These are phyloP conservation scores for Dendroctonus valens DNA, from an alignment of 1,140 invertebrate genomes.

Conservation along the genomic window DNA sequence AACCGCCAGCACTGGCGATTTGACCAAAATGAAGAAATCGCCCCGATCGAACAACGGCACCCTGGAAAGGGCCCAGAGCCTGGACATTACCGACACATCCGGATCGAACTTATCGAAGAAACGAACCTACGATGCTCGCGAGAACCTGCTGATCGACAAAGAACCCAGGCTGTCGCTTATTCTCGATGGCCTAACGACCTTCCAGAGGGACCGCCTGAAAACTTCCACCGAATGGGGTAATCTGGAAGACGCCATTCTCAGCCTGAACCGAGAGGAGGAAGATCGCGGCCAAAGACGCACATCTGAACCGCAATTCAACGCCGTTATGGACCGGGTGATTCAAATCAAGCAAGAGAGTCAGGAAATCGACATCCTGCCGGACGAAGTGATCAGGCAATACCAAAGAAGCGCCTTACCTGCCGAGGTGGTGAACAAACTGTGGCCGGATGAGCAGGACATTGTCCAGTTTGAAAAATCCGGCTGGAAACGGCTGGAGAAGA, in stretches of 20 bases:
- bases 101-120: constrained; percentile 60
- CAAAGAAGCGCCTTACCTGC: constrained; percentile 1
- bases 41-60: constrained; percentile 57
- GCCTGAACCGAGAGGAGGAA: constrained; percentile 36
- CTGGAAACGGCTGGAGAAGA: constrained; percentile 11
- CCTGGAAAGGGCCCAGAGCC: constrained; percentile 76
- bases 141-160: constrained; percentile 49
- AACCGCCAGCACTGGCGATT: constrained; percentile 76
- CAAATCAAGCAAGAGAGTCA: constrained; percentile 45
- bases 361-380: constrained; percentile 24
- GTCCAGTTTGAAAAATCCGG: constrained; percentile 11
- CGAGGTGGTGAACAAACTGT: constrained; percentile 17
- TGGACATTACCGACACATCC: constrained; percentile 72
- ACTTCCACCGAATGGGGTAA: constrained; percentile 75
- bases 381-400: constrained; percentile 12
- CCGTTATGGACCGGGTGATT: constrained; percentile 47
- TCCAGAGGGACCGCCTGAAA: constrained; percentile 66
- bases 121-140: constrained; percentile 52
- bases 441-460: constrained; percentile 24
- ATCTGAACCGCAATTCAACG: constrained; percentile 43
- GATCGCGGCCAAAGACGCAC: constrained; percentile 8
- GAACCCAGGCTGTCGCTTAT: constrained; percentile 63
- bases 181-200: constrained; percentile 64
- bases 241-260: constrained; percentile 69
- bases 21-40: constrained; percentile 68